Percentiles rank a stretch among this genome's conserved stretches.
Evolutionary conservation across 2,113 vertebrate genomes (phyloP).

Genomic region (Acanthisitta chloris): DNA sequence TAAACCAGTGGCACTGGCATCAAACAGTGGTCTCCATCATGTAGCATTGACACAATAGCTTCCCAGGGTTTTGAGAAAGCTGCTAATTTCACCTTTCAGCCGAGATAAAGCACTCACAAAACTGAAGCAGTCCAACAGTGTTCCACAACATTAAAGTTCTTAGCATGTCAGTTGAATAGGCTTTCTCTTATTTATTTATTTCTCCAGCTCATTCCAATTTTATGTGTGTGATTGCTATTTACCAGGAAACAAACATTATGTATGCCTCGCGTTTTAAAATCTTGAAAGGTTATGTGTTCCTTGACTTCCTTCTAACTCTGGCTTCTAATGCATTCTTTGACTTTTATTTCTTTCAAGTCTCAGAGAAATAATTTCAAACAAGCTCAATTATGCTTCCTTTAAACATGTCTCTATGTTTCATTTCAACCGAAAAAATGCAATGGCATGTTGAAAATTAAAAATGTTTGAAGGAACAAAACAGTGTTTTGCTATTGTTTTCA

Average conservation of each 20-base stretch:
- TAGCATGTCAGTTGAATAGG: slow-evolving; percentile 45
- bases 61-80: slow-evolving; percentile 60
- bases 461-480: slow-evolving; percentile 8
- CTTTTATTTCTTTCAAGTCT: slow-evolving; percentile 7
- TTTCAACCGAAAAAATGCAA: neutral
- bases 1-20: slow-evolving; percentile 44
- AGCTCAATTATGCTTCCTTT: slow-evolving; percentile 1
- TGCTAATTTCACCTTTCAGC: slow-evolving; percentile 65
- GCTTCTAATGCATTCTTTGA: slow-evolving; percentile 21
- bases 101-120: slow-evolving; percentile 50
- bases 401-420: neutral
- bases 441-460: slow-evolving; percentile 26
- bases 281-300: neutral
- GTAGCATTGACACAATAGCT: slow-evolving; percentile 56
- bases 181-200: slow-evolving; percentile 42
- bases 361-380: slow-evolving; percentile 33
- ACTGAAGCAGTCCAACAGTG: slow-evolving; percentile 53
- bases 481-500: slow-evolving; percentile 46
- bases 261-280: slow-evolving; percentile 43
- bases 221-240: slow-evolving; percentile 60
- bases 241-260: slow-evolving; percentile 53
- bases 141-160: slow-evolving; percentile 51
- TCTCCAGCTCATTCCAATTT: slow-evolving; percentile 11
- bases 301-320: slow-evolving; percentile 15
- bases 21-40: slow-evolving; percentile 54